These are phyloP conservation scores for Danio aesculapii DNA, from an alignment of 2,797 vertebrate genomes.

Conservation along the genomic window DNA sequence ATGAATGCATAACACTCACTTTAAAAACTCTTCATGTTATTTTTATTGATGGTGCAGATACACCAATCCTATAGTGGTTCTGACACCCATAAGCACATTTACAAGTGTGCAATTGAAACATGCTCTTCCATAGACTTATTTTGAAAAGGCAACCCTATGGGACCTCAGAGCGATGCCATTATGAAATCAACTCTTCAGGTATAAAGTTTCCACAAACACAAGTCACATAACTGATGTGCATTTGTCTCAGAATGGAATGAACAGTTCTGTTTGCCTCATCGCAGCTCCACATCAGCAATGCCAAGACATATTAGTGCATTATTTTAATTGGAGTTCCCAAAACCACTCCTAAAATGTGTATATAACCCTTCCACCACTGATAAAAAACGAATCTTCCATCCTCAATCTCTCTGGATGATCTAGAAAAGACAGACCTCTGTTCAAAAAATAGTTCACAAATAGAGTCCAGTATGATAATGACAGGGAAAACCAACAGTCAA, in stretches of 20 bases:
- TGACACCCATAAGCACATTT: background rate
- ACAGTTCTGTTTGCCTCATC: background rate
- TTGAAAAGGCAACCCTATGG: background rate
- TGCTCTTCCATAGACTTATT: background rate
- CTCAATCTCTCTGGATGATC: background rate
- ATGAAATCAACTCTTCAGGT: slow-evolving; percentile 7
- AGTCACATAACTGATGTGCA: slow-evolving; percentile 20
- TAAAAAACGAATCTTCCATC: background rate
- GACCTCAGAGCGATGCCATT: background rate
- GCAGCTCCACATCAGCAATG: slow-evolving; percentile 16
- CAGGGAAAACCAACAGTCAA: slow-evolving; percentile 28
- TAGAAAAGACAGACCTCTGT: background rate
- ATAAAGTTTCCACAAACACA: slow-evolving; percentile 25
- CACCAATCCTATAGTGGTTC: background rate
- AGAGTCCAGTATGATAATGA: slow-evolving; percentile 17
- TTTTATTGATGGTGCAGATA: too few relatives aligned
- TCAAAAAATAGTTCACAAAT: slow-evolving; percentile 19
- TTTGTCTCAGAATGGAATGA: slow-evolving; percentile 10
- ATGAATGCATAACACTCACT: too few relatives aligned
- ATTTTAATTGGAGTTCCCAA: background rate
- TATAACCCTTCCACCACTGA: slow-evolving; percentile 31
- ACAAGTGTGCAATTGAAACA: background rate
- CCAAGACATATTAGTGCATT: background rate
- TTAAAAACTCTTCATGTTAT: too few relatives aligned
- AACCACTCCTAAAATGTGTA: slow-evolving; percentile 45